Evolutionary conservation across 2,888 invertebrate genomes (phyloP).

Genomic region (Nycteola revayana): DNA sequence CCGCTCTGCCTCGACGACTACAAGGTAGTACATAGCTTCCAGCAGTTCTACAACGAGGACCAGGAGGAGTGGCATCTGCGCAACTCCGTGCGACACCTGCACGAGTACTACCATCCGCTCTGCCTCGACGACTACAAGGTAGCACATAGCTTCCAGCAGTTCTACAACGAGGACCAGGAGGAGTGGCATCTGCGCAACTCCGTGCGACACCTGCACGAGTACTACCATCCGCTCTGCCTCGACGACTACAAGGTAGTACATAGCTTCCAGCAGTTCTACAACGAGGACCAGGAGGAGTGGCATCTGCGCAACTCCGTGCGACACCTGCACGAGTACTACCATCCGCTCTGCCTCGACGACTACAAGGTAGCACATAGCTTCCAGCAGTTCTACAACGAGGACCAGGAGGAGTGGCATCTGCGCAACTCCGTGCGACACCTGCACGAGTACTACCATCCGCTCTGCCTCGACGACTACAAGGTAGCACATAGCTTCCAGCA

Average conservation of each 20-base stretch:
- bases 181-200: constrained; percentile 82
- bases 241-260: constrained; percentile 92
- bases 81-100: constrained; percentile 90
- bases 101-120: constrained; percentile 92
- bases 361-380: constrained; percentile 95
- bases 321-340: constrained; percentile 90
- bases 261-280: constrained; percentile 98
- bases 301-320: constrained; percentile 91
- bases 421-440: constrained; percentile 90
- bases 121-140: constrained; percentile 93
- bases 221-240: constrained; percentile 94
- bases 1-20: constrained; percentile 93
- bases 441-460: constrained; percentile 91
- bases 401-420: constrained; percentile 98
- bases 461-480: constrained; percentile 93
- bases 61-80: constrained; percentile 98
- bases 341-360: constrained; percentile 94
- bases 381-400: constrained; percentile 97
- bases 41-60: constrained; percentile 98
- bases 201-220: constrained; percentile 86
- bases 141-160: not conserved
- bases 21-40: constrained; percentile 95
- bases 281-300: constrained; percentile 99
- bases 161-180: constrained; percentile 1
- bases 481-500: constrained; percentile 95